A percentile compares a stretch with the other conserved stretches of the same genome.
These are phyloP conservation scores for Dicentrarchus labrax DNA, from an alignment of 2,113 vertebrate species.

Conservation along the genomic window DNA sequence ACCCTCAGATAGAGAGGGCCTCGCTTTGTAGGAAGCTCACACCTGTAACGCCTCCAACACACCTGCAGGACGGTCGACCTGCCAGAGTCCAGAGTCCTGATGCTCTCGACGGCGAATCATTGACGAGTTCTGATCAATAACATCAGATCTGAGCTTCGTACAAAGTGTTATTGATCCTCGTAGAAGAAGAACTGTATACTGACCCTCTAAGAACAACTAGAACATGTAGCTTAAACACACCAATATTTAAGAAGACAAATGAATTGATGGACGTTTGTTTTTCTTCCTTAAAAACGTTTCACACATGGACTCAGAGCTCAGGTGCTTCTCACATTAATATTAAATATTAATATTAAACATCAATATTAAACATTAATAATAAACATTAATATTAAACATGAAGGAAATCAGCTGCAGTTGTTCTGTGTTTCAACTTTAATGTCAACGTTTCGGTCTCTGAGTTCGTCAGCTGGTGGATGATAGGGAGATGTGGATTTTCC, in stretches of 20 bases:
- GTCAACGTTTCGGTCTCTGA: no score
- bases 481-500: no score
- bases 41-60: not conserved
- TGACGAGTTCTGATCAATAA: not conserved
- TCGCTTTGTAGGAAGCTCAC: constrained; percentile 3
- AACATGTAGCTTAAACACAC: constrained; percentile 56
- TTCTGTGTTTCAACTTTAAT: no score
- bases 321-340: constrained; percentile 4
- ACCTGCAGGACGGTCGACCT: constrained; percentile 18
- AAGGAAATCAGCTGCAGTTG: not conserved
- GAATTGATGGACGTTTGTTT: constrained; percentile 14
- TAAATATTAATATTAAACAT: no score
- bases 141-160: constrained; percentile 15
- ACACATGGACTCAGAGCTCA: constrained; percentile 38
- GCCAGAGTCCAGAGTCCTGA: not conserved
- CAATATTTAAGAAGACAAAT: constrained; percentile 57
- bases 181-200: constrained; percentile 43
- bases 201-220: constrained; percentile 55
- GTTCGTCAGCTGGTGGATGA: no score
- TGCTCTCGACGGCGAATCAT: no score
- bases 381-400: not conserved
- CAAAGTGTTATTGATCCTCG: constrained; percentile 12
- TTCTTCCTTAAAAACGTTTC: not conserved
- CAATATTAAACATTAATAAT: no score
- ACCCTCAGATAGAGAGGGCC: not conserved